Conservation (phyloP, 2,797 vertebrate genomes). For the Garrulus glandarius region DNA sequence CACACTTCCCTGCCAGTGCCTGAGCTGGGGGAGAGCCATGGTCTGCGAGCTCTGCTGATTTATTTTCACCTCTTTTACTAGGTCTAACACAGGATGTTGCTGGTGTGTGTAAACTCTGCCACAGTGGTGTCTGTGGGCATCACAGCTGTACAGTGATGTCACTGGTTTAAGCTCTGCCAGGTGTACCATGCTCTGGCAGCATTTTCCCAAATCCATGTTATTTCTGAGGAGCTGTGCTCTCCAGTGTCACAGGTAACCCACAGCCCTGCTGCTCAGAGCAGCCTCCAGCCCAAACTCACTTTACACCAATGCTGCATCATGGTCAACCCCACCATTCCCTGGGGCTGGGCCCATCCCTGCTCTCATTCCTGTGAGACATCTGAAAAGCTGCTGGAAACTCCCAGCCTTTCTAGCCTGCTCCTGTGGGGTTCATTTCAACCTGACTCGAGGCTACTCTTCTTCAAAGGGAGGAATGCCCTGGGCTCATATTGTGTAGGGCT, state of each 20-base stretch:
- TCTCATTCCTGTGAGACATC: neutral
- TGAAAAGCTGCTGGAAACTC: neutral
- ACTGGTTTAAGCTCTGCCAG: neutral
- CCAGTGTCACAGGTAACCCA: neutral
- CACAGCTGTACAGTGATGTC: neutral
- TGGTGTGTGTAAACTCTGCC: neutral
- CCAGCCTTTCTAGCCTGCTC: neutral
- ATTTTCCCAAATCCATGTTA: neutral
- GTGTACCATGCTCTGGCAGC: neutral
- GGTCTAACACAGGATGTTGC: neutral
- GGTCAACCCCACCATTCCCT: neutral
- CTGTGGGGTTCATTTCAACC: neutral
- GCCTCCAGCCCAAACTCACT: neutral
- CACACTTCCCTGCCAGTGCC: neutral
- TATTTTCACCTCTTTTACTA: neutral
- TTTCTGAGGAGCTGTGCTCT: neutral
- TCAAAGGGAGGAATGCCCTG: neutral
- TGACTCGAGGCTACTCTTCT: neutral
- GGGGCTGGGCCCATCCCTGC: neutral
- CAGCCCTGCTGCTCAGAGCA: neutral
- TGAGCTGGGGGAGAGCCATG: rapidly evolving
- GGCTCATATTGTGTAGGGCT: neutral
- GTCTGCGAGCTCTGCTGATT: neutral
- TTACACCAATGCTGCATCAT: rapidly evolving
- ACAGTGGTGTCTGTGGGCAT: neutral